Percentiles rank a stretch among this genome's conserved stretches.
Conservation (phyloP, 64 coral and sea anemone genomes). For the Stichodactyla helianthus region DNA sequence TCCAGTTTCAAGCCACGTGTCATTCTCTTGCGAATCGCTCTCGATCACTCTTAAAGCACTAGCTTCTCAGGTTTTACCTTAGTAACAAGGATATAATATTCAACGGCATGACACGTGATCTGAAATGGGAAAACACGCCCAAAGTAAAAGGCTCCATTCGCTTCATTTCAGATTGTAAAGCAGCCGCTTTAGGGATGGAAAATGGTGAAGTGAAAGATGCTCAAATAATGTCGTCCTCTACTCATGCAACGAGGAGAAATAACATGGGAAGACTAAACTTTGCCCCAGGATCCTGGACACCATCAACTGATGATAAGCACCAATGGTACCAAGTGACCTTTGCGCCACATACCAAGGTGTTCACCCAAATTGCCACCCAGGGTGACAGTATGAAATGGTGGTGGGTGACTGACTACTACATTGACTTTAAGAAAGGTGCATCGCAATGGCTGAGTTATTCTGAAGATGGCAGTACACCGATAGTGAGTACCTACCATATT, state of each 20-base stretch:
- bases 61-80: too few species aligned
- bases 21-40: too few species aligned
- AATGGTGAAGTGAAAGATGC: constrained; percentile 13
- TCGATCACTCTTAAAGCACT: too few species aligned
- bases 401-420: constrained; percentile 50
- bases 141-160: not conserved
- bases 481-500: constrained; percentile 9
- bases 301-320: not conserved
- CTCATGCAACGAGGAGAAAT: not conserved
- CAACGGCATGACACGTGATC: too few species aligned
- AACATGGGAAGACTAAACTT: constrained; percentile 28
- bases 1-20: too few species aligned
- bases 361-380: constrained; percentile 57
- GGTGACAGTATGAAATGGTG: constrained; percentile 38
- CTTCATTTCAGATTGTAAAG: constrained; percentile 35
- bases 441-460: not conserved
- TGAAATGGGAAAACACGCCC: too few species aligned
- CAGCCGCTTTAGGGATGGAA: constrained; percentile 62
- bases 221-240: constrained; percentile 6
- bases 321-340: constrained; percentile 62
- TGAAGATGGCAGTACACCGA: constrained; percentile 19
- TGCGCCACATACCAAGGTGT: constrained; percentile 26
- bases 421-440: constrained; percentile 29
- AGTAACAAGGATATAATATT: too few species aligned
- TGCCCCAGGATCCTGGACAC: constrained; percentile 27